phyloP scores from a whole-genome alignment of 2,888 invertebrate species.

The Polyommatus iphigenia region DNA sequence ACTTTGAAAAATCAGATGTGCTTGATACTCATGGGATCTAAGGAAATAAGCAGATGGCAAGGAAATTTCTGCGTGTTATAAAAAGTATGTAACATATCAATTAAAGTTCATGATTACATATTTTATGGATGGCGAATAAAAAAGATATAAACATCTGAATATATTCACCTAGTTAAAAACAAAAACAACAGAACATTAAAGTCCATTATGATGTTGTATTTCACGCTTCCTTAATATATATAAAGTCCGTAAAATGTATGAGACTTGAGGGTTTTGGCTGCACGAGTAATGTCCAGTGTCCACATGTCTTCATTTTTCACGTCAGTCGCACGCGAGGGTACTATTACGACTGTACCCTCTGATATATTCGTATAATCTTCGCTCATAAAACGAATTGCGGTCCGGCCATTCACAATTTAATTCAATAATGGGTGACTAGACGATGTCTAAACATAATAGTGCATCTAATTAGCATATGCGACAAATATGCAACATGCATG shows the following conservation, averaged over 20 bases:
- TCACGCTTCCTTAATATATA: background rate
- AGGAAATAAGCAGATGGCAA: no score
- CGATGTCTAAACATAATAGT: background rate
- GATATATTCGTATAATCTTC: conserved; percentile 8
- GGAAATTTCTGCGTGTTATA: no score
- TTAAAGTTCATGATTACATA: no score
- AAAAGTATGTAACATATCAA: no score
- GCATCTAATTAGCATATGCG: conserved; percentile 16
- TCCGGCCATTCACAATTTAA: background rate
- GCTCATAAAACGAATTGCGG: background rate
- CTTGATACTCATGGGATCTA: background rate
- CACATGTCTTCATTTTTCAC: conserved; percentile 11
- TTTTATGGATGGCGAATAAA: no score
- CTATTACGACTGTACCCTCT: background rate
- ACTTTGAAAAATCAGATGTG: conserved; percentile 25
- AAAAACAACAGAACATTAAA: background rate
- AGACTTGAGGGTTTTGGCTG: conserved; percentile 6
- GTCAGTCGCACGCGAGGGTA: conserved; percentile 1
- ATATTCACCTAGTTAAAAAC: background rate
- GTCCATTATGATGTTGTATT: background rate
- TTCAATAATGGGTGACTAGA: background rate
- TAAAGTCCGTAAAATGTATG: background rate
- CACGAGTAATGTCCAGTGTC: background rate
- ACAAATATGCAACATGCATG: conserved; percentile 9
- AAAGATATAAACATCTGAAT: background rate